These are phyloP conservation scores for Salvelinus fontinalis DNA, from an alignment of 2,113 vertebrate species.

Conservation along the genomic window DNA sequence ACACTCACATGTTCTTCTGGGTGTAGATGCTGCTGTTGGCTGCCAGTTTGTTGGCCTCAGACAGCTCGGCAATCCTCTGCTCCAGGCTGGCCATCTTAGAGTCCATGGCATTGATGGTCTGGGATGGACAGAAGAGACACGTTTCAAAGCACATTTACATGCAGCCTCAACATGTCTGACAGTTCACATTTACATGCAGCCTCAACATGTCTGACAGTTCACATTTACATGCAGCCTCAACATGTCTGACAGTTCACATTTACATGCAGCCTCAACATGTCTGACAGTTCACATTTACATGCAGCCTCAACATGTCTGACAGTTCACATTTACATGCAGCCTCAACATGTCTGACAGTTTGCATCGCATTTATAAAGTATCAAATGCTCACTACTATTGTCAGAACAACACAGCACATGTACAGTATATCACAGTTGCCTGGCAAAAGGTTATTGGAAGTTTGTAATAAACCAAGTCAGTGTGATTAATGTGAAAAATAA, in stretches of 20 bases:
- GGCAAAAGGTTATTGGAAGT: slow-evolving; percentile 33
- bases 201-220: slow-evolving; percentile 1
- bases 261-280: neutral
- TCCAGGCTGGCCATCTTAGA: slow-evolving; percentile 97
- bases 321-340: neutral
- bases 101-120: slow-evolving; percentile 99
- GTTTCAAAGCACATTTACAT: neutral
- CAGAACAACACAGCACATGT: neutral
- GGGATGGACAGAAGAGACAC: slow-evolving; percentile 16
- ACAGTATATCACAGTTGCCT: slow-evolving; percentile 11
- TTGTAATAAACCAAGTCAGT: slow-evolving; percentile 57
- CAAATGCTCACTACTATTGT: slow-evolving; percentile 16
- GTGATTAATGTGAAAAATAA: slow-evolving; percentile 43
- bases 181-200: neutral
- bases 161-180: neutral
- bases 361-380: slow-evolving; percentile 14
- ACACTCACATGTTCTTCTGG: slow-evolving; percentile 97
- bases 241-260: neutral
- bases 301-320: neutral
- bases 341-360: slow-evolving; percentile 5
- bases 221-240: neutral
- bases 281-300: neutral
- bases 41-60: slow-evolving; percentile 96
- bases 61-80: slow-evolving; percentile 94
- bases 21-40: slow-evolving; percentile 99